Conservation (phyloP, 1,140 invertebrate species). For the Dysdera silvatica region DNA sequence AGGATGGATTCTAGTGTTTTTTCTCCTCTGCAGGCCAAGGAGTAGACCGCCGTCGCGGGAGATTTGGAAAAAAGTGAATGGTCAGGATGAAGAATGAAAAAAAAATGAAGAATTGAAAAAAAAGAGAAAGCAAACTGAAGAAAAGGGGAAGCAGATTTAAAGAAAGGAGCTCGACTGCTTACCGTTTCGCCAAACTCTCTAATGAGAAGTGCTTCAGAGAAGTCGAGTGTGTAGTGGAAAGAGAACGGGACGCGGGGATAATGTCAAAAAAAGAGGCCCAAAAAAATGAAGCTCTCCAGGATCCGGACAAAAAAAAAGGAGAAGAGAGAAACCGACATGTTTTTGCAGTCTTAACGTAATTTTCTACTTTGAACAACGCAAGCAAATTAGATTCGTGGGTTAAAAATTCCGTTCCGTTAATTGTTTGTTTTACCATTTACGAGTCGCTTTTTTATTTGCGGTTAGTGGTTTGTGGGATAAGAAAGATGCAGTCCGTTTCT, state of each 20-base stretch:
- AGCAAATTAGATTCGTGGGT: conserved; percentile 24
- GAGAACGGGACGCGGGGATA: background rate
- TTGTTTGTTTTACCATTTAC: conserved; percentile 24
- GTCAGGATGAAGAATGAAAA: no score
- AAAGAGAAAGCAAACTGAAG: conserved; percentile 21
- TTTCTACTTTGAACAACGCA: conserved; percentile 26
- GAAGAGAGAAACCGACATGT: conserved; percentile 1
- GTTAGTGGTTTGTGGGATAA: no score
- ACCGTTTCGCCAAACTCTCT: conserved; percentile 16
- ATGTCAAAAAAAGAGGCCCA: conserved; percentile 8
- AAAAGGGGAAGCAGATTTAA: conserved; percentile 18
- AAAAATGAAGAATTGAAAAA: no score
- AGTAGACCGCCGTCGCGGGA: no score
- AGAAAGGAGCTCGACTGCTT: conserved; percentile 12
- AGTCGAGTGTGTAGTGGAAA: conserved; percentile 13
- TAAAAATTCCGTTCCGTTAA: conserved; percentile 27
- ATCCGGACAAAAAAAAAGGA: conserved; percentile 7
- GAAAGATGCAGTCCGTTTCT: no score
- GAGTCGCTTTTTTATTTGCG: no score
- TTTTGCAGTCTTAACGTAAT: conserved; percentile 27
- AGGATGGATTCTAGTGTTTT: no score
- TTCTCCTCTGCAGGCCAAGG: no score
- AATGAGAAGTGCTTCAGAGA: conserved; percentile 18
- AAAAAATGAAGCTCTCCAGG: conserved; percentile 10
- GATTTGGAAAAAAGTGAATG: no score